Conservation (phyloP, 2,797 vertebrate species). For the Protosalanx chinensis region DNA sequence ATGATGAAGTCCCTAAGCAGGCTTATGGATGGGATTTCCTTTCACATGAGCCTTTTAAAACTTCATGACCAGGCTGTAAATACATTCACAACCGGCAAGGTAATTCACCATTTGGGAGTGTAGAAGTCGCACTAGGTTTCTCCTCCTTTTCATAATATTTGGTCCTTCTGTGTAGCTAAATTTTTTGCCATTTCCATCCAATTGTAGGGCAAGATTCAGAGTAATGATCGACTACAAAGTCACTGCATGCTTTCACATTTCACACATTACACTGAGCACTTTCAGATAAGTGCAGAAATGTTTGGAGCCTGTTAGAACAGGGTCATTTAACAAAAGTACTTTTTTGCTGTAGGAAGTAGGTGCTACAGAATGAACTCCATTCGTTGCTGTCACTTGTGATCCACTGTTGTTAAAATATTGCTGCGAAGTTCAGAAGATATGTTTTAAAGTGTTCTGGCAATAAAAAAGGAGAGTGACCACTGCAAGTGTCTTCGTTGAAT, state of each 20-base stretch:
- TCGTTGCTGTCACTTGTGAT: not conserved
- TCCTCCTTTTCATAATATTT: not conserved
- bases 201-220: not conserved
- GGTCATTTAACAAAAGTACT: slow-evolving; percentile 28
- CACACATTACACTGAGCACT: too few species aligned
- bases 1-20: slow-evolving; percentile 43
- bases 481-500: not conserved
- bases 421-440: not conserved
- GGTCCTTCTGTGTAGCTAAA: slow-evolving; percentile 9
- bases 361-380: slow-evolving; percentile 6
- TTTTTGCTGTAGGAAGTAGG: slow-evolving; percentile 9
- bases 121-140: not conserved
- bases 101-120: not conserved
- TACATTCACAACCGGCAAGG: not conserved
- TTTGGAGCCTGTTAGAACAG: slow-evolving; percentile 47
- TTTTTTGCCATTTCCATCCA: not conserved
- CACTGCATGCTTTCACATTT: too few species aligned
- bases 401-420: slow-evolving; percentile 27
- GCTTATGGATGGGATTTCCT: slow-evolving; percentile 45
- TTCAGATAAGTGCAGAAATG: slow-evolving; percentile 28
- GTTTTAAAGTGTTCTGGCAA: not conserved
- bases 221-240: not conserved
- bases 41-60: slow-evolving; percentile 15
- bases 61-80: not conserved
- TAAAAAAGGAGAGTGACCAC: not conserved